A percentile compares a stretch with the other conserved stretches of the same genome.
phyloP scores from a whole-genome alignment of 2,888 invertebrate species.

The Cecidostiba fungosa region DNA sequence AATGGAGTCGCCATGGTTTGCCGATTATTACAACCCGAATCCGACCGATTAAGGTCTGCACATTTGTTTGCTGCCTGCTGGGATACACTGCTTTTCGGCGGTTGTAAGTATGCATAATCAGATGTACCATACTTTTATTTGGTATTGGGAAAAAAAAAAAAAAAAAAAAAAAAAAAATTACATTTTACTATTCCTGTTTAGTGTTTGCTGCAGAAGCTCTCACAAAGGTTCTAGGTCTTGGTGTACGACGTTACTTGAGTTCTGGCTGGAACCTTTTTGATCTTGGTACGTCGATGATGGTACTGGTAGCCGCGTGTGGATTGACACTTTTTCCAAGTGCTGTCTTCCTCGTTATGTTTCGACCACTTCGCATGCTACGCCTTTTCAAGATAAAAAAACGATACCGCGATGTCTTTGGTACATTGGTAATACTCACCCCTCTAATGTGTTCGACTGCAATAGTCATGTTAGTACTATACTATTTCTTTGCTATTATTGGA shows the following conservation, averaged over 20 bases:
- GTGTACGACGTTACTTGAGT: slow-evolving; percentile 87
- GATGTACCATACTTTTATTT: no score
- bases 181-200: slow-evolving; percentile 78
- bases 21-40: slow-evolving; percentile 85
- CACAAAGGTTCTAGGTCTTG: slow-evolving; percentile 88
- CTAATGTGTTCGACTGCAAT: slow-evolving; percentile 91
- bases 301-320: slow-evolving; percentile 85
- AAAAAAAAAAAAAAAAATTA: no score
- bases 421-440: slow-evolving; percentile 90
- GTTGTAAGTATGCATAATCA: slow-evolving; percentile 82
- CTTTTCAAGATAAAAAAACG: slow-evolving; percentile 91
- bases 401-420: slow-evolving; percentile 91
- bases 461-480: slow-evolving; percentile 92
- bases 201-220: slow-evolving; percentile 89
- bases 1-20: slow-evolving; percentile 89
- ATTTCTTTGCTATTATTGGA: slow-evolving; percentile 94
- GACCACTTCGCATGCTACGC: slow-evolving; percentile 86
- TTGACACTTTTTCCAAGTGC: slow-evolving; percentile 86
- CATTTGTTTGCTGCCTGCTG: slow-evolving; percentile 86
- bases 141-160: no score
- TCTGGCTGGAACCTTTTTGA: slow-evolving; percentile 95
- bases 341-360: slow-evolving; percentile 87
- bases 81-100: slow-evolving; percentile 88
- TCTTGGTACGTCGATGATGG: slow-evolving; percentile 85
- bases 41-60: slow-evolving; percentile 84